A percentile compares a stretch with the other conserved stretches of the same genome.
These are phyloP conservation scores for Sylvicapra grimmia DNA, from an alignment of 2,113 vertebrate species.

Conservation along the genomic window DNA sequence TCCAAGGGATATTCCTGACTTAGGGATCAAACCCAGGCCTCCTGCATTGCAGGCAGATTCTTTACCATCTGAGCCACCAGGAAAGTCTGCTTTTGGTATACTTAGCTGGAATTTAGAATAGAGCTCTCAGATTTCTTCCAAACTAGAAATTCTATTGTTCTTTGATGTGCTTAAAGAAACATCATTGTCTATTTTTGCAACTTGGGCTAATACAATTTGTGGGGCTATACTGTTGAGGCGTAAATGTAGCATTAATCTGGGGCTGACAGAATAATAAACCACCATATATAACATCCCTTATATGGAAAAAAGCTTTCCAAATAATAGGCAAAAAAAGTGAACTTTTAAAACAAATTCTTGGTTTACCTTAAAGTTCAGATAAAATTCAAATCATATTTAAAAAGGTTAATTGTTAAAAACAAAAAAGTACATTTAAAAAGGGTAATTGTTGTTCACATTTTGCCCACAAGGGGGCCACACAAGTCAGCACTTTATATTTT, in stretches of 20 bases:
- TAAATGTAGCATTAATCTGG: not conserved
- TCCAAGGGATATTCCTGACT: not conserved
- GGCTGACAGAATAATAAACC: not conserved
- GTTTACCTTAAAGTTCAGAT: not conserved
- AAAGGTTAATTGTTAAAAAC: not conserved
- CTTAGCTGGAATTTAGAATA: not conserved
- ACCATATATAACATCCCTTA: not conserved
- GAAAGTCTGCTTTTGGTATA: not conserved
- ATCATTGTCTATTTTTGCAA: not conserved
- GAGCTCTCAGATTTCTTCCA: not conserved
- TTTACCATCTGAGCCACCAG: not conserved
- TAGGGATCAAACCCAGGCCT: not conserved
- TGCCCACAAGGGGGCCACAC: not conserved
- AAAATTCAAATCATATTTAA: not conserved
- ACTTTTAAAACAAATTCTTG: not conserved
- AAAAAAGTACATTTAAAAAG: not conserved
- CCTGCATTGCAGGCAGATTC: not conserved
- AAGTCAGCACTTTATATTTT: not conserved
- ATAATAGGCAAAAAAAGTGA: not conserved
- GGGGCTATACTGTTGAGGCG: not conserved
- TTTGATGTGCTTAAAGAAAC: not conserved
- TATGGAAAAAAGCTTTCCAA: not conserved
- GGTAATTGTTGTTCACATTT: conserved; percentile 4
- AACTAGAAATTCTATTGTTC: not conserved
- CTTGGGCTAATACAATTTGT: not conserved